A percentile compares a stretch with the other conserved stretches of the same genome.
Conservation (phyloP, 2,888 invertebrate genomes). For the Saturnia pavonia region DNA sequence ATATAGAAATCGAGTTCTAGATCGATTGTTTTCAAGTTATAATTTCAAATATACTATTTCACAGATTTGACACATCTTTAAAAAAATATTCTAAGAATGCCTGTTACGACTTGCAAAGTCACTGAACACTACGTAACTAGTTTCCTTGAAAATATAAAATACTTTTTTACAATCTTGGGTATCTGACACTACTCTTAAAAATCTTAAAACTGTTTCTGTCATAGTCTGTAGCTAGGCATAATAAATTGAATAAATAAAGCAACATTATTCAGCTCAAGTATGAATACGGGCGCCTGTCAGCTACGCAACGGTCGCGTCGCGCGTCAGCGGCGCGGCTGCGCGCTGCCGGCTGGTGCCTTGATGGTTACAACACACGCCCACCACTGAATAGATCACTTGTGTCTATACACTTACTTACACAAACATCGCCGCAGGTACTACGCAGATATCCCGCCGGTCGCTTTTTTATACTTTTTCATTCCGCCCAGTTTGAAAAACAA, state of each 20-base stretch:
- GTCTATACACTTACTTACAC: constrained; percentile 26
- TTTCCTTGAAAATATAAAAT: neutral
- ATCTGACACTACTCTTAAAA: neutral
- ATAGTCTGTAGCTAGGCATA: neutral
- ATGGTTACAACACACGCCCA: constrained; percentile 72
- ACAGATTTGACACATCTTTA: too few relatives aligned
- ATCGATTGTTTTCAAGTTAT: too few relatives aligned
- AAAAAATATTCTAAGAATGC: too few relatives aligned
- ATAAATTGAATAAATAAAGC: neutral
- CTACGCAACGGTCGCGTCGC: constrained; percentile 55
- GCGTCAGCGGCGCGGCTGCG: constrained; percentile 51
- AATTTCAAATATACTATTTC: too few relatives aligned
- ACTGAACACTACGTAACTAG: neutral
- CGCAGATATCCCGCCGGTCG: constrained; percentile 28
- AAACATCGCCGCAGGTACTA: constrained; percentile 19
- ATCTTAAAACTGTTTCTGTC: neutral
- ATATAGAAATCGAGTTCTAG: too few relatives aligned
- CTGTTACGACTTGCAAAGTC: neutral
- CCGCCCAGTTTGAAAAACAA: constrained; percentile 25
- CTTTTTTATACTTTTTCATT: constrained; percentile 42
- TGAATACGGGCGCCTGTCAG: constrained; percentile 45
- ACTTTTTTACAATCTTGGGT: neutral
- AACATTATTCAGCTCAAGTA: constrained; percentile 36
- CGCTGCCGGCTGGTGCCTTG: constrained; percentile 42
- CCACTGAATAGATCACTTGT: constrained; percentile 32